Evolutionary conservation across 2,113 vertebrate species (phyloP), one percentile per base, ranked within the genome.

Genomic region (Fulmarus glacialis): DNA sequence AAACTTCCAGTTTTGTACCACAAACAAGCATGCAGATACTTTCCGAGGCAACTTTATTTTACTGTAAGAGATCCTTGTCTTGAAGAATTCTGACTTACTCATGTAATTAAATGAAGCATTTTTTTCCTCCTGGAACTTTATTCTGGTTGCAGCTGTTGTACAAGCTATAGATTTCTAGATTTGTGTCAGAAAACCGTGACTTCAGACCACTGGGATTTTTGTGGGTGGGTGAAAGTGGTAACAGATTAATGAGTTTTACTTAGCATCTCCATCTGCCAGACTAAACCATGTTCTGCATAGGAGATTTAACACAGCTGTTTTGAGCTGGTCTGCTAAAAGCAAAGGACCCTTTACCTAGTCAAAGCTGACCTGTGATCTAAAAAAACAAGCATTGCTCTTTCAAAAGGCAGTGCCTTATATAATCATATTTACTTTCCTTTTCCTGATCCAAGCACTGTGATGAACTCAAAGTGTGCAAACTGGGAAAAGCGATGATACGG

Each of bases 141-240:
- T 70, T 94, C 80, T 96, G 83, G 19, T 82, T 93, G 95, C 97
- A 97, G 96, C 96, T 97, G 97, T 96, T 94, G 82, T 84, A 52
- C 36, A 40, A 94, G 86, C 92, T 93, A 93, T 93, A 72, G 82
- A 78, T 95, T 93, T 87, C 88, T 90, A 87, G 75, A 81, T 81
- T 59, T 89, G 80, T 95, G 92, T 93, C 92, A 92, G 79, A 81
- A 97, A 96, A 71, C 72, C 85, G 68, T 97, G 90, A 97, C 94
- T 96, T 95, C 94, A 95, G 92, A 92, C 97, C 92, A 59, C 92
- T 87, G 97, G 97, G 96, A 96, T 93, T 95, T 92, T 2, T 68
- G 90, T 96, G 96, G 96, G 91, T 96, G 97, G 89, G 93, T 96
- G 83, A 96, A 96, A 96, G 94, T 82, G 94, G 82, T 96, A 97